A percentile compares a stretch with the other conserved stretches of the same genome.
phyloP scores from a whole-genome alignment of 2,888 invertebrate species.

The Drosophila kuntzei region DNA sequence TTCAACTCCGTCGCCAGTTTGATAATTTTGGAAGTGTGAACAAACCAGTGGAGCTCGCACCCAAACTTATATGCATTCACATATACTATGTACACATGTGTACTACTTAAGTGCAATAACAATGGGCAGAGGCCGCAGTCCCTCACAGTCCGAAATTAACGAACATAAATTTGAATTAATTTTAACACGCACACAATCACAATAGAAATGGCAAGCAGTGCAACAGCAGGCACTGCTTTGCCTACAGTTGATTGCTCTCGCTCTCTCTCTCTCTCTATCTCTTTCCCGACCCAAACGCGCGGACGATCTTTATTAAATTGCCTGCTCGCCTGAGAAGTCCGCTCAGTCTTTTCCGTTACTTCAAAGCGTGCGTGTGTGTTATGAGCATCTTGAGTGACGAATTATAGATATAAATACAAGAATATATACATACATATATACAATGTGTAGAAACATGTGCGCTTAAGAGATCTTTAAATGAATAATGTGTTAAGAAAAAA shows the following conservation, averaged over 20 bases:
- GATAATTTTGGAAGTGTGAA: conserved; percentile 49
- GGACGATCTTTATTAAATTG: conserved; percentile 54
- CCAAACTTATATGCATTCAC: conserved; percentile 3
- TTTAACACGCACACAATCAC: conserved; percentile 43
- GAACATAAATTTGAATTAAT: conserved; percentile 72
- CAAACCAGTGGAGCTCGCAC: conserved; percentile 32
- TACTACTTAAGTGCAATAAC: conserved; percentile 41
- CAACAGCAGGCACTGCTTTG: conserved; percentile 35
- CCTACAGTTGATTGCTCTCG: neutral
- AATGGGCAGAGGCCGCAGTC: conserved; percentile 18
- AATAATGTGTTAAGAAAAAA: conserved; percentile 28
- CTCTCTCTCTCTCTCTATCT: conserved; percentile 8
- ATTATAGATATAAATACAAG: conserved; percentile 22
- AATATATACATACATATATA: conserved; percentile 2
- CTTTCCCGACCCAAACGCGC: conserved; percentile 11
- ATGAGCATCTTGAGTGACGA: conserved; percentile 12
- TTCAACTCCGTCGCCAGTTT: conserved; percentile 33
- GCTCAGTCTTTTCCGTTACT: conserved; percentile 66
- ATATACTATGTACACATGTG: conserved; percentile 5
- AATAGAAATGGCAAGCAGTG: conserved; percentile 39
- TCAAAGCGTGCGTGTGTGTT: conserved; percentile 53
- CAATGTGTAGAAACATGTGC: conserved; percentile 41
- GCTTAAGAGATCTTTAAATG: conserved; percentile 26
- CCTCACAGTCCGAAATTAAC: conserved; percentile 62
- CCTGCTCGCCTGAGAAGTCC: conserved; percentile 15